phyloP scores from a whole-genome alignment of 2,888 invertebrate genomes.

The Craniophora ligustri region DNA sequence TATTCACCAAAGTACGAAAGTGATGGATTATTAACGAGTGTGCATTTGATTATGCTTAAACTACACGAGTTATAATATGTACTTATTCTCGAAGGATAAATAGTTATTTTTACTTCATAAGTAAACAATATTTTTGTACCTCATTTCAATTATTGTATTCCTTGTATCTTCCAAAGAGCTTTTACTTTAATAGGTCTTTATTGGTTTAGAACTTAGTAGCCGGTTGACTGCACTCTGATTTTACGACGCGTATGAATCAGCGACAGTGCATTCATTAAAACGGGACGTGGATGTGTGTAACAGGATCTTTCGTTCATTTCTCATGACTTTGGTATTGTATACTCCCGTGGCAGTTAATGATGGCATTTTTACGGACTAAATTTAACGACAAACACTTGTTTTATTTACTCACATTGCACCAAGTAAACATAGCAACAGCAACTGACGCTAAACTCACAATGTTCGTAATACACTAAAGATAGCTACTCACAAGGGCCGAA shows the following conservation, averaged over 20 bases:
- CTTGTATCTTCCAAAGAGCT: constrained; percentile 31
- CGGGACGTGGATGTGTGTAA: constrained; percentile 65
- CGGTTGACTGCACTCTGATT: constrained; percentile 73
- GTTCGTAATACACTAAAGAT: constrained; percentile 10
- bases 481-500: constrained; percentile 14
- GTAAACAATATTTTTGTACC: constrained; percentile 10
- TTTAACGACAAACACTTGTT: constrained; percentile 21
- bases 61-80: too few relatives aligned
- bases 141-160: constrained; percentile 25
- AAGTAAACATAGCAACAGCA: constrained; percentile 10
- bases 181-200: constrained; percentile 51
- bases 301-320: constrained; percentile 62
- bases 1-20: too few relatives aligned
- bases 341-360: constrained; percentile 42
- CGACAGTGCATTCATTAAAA: constrained; percentile 74
- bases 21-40: too few relatives aligned
- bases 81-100: too few relatives aligned
- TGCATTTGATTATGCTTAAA: too few relatives aligned
- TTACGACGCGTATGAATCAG: constrained; percentile 78
- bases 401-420: constrained; percentile 7
- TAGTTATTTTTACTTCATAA: too few relatives aligned
- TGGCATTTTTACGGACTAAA: constrained; percentile 36
- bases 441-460: constrained; percentile 2
- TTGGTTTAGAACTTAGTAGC: constrained; percentile 66
- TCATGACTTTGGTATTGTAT: constrained; percentile 66